Percentiles rank a stretch among this genome's conserved stretches.
These are phyloP conservation scores for Progne subis DNA, from an alignment of 2,113 vertebrate species.

Conservation along the genomic window DNA sequence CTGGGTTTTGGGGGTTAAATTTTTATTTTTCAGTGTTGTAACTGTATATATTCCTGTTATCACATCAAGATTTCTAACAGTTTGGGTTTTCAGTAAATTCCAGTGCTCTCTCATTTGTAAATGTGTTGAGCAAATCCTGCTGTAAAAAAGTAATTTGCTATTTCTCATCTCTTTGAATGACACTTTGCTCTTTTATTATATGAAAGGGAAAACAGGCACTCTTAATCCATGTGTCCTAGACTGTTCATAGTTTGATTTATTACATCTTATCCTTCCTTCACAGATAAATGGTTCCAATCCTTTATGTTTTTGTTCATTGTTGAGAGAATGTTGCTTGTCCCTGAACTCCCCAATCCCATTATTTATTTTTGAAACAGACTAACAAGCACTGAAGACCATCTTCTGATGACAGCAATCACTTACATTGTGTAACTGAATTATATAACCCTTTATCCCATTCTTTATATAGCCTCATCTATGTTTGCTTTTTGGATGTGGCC, in stretches of 20 bases:
- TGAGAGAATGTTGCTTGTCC: neutral
- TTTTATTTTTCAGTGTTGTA: neutral
- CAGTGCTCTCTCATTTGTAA: neutral
- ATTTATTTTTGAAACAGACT: constrained; percentile 23
- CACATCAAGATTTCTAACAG: neutral
- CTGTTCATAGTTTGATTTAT: neutral
- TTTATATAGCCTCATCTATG: neutral
- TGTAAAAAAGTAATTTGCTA: neutral
- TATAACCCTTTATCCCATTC: neutral
- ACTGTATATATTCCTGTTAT: neutral
- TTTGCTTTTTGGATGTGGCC: neutral
- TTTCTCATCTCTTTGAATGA: neutral
- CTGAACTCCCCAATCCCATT: neutral
- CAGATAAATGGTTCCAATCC: neutral
- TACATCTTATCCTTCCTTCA: neutral
- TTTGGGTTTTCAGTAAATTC: neutral
- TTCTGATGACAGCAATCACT: constrained; percentile 29
- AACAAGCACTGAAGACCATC: neutral
- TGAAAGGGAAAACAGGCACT: neutral
- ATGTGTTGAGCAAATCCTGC: neutral
- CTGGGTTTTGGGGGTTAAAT: neutral
- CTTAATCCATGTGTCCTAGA: neutral
- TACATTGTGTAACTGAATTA: constrained; percentile 40
- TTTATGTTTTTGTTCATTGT: neutral
- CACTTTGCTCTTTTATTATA: neutral